A percentile compares a stretch with the other conserved stretches of the same genome.
phyloP scores from a whole-genome alignment of 1,140 invertebrate species.

The Ladona fulva region DNA sequence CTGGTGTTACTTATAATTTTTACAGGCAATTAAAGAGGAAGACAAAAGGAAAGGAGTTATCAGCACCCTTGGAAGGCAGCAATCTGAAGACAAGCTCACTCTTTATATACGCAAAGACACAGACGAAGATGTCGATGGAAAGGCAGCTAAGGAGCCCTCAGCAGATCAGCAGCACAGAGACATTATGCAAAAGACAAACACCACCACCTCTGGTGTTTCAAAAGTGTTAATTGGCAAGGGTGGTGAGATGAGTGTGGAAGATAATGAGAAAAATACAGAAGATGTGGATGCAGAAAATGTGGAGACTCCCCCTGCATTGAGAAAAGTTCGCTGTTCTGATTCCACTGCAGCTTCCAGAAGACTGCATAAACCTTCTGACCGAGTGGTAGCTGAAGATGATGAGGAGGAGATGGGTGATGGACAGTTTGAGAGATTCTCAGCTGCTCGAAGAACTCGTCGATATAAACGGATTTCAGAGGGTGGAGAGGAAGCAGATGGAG shows the following conservation, averaged over 20 bases:
- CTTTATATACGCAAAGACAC: constrained; percentile 51
- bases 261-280: not conserved
- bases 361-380: not conserved
- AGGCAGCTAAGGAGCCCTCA: not conserved
- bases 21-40: constrained; percentile 46
- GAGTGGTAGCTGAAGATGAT: not conserved
- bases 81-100: constrained; percentile 44
- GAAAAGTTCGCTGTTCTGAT: constrained; percentile 45
- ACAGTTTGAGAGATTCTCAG: constrained; percentile 76
- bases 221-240: constrained; percentile 14
- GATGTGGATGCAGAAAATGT: constrained; percentile 87
- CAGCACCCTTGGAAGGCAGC: constrained; percentile 36
- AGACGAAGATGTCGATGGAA: constrained; percentile 22
- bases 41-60: constrained; percentile 43
- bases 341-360: not conserved
- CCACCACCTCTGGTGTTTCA: constrained; percentile 23
- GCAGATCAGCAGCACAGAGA: constrained; percentile 27
- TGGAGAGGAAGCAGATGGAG: constrained; percentile 46
- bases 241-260: not conserved
- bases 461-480: constrained; percentile 40
- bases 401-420: constrained; percentile 37
- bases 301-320: constrained; percentile 73
- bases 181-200: constrained; percentile 28
- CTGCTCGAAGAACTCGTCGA: constrained; percentile 57
- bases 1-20: not conserved